Conservation (phyloP, 2,113 vertebrate genomes). For the Engraulis encrasicolus region DNA sequence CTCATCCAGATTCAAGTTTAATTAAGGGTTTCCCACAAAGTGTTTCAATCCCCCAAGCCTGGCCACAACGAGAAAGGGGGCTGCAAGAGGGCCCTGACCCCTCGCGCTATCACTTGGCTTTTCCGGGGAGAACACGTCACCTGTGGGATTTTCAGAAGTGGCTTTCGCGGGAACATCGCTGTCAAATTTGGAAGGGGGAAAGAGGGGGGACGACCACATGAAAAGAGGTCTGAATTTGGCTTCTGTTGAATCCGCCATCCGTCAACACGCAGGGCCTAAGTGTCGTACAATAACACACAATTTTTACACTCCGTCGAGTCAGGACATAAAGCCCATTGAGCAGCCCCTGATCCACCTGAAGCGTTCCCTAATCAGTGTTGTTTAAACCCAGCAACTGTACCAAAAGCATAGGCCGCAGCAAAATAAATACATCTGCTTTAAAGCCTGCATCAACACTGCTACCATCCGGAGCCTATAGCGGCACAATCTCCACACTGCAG, state of each 20-base stretch:
- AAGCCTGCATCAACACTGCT: slow-evolving; percentile 32
- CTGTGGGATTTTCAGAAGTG: slow-evolving; percentile 19
- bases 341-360: neutral
- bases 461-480: slow-evolving; percentile 24
- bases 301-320: neutral
- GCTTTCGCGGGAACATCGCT: neutral
- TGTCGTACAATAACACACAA: neutral
- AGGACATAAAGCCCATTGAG: neutral
- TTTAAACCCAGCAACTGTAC: slow-evolving; percentile 34
- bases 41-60: slow-evolving; percentile 25
- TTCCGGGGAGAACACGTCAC: neutral
- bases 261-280: neutral
- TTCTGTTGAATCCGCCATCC: neutral
- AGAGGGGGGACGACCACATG: neutral
- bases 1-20: slow-evolving; percentile 21
- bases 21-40: slow-evolving; percentile 32
- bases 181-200: neutral
- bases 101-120: slow-evolving; percentile 8
- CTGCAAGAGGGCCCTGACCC: neutral
- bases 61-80: slow-evolving; percentile 5
- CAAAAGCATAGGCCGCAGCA: slow-evolving; percentile 8
- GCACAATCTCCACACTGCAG: slow-evolving; percentile 2
- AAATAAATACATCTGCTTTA: slow-evolving; percentile 38
- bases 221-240: neutral
- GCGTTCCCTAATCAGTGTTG: slow-evolving; percentile 14